Percentiles rank a stretch among this genome's conserved stretches.
These are phyloP conservation scores for Euwallacea fornicatus DNA, from an alignment of 1,140 invertebrate species.

Conservation along the genomic window DNA sequence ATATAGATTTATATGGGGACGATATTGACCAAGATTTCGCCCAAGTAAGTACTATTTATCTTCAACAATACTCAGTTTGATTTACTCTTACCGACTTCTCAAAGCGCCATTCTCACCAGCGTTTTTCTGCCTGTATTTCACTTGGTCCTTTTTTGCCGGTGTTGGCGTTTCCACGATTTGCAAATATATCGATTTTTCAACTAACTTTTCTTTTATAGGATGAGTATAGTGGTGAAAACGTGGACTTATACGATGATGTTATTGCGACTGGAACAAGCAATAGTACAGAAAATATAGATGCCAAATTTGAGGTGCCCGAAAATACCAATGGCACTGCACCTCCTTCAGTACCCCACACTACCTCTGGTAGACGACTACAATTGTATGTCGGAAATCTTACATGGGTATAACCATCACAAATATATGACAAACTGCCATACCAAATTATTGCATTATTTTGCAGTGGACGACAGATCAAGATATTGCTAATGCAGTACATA, in stretches of 20 bases:
- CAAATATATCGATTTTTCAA: too few species aligned
- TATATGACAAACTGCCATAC: not conserved
- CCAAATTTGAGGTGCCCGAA: slow-evolving; percentile 56
- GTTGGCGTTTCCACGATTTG: too few species aligned
- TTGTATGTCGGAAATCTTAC: slow-evolving; percentile 95
- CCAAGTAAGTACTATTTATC: slow-evolving; percentile 62
- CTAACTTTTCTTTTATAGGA: slow-evolving; percentile 59
- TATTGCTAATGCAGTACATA: slow-evolving; percentile 82
- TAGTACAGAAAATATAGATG: slow-evolving; percentile 57
- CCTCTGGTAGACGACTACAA: slow-evolving; percentile 78
- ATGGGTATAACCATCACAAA: slow-evolving; percentile 63
- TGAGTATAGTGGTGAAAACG: slow-evolving; percentile 81
- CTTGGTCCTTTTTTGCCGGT: too few species aligned
- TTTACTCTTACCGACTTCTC: too few species aligned
- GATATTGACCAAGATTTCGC: slow-evolving; percentile 95
- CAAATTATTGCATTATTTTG: slow-evolving; percentile 30
- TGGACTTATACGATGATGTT: slow-evolving; percentile 96
- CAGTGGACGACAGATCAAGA: slow-evolving; percentile 99
- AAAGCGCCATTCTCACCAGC: too few species aligned
- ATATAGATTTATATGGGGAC: slow-evolving; percentile 96
- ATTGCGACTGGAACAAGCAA: slow-evolving; percentile 73
- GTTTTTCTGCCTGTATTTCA: too few species aligned
- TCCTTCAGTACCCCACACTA: slow-evolving; percentile 66
- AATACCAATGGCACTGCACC: slow-evolving; percentile 73
- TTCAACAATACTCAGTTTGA: not conserved